Conservation (phyloP, 1,140 invertebrate genomes). For the Leguminivora glycinivorella region DNA sequence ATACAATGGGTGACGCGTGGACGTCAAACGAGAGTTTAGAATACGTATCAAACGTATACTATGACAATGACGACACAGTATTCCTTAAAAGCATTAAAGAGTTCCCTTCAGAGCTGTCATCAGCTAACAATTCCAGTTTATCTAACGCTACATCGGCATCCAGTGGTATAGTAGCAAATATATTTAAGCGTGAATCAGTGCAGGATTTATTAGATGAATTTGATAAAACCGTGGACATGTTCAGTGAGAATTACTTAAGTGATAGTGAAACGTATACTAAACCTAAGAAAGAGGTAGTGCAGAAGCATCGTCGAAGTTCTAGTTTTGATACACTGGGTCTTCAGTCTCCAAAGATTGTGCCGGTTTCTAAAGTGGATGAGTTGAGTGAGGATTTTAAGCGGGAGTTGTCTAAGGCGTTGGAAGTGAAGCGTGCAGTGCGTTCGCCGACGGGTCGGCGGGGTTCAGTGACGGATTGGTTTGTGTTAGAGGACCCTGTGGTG, state of each 20-base stretch:
- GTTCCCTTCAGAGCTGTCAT: slow-evolving; percentile 48
- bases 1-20: slow-evolving; percentile 54
- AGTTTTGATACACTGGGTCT: slow-evolving; percentile 52
- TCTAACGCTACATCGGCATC: slow-evolving; percentile 52
- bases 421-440: slow-evolving; percentile 45
- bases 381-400: slow-evolving; percentile 64
- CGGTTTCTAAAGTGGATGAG: slow-evolving; percentile 58
- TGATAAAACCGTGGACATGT: slow-evolving; percentile 64
- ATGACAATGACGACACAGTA: slow-evolving; percentile 60
- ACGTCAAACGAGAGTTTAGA: slow-evolving; percentile 59
- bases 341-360: slow-evolving; percentile 64
- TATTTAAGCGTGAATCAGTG: slow-evolving; percentile 61
- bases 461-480: slow-evolving; percentile 71
- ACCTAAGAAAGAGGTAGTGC: slow-evolving; percentile 38
- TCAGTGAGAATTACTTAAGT: slow-evolving; percentile 70
- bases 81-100: slow-evolving; percentile 65
- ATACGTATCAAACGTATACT: slow-evolving; percentile 58
- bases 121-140: slow-evolving; percentile 53
- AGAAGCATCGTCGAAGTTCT: slow-evolving; percentile 60
- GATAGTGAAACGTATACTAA: slow-evolving; percentile 70
- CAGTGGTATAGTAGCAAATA: slow-evolving; percentile 53
- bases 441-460: slow-evolving; percentile 48
- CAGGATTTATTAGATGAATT: slow-evolving; percentile 66
- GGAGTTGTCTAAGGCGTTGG: slow-evolving; percentile 56
- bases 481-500: slow-evolving; percentile 58